These are phyloP conservation scores for Brachystomella parvula DNA, from an alignment of 1,140 invertebrate genomes.

Conservation along the genomic window DNA sequence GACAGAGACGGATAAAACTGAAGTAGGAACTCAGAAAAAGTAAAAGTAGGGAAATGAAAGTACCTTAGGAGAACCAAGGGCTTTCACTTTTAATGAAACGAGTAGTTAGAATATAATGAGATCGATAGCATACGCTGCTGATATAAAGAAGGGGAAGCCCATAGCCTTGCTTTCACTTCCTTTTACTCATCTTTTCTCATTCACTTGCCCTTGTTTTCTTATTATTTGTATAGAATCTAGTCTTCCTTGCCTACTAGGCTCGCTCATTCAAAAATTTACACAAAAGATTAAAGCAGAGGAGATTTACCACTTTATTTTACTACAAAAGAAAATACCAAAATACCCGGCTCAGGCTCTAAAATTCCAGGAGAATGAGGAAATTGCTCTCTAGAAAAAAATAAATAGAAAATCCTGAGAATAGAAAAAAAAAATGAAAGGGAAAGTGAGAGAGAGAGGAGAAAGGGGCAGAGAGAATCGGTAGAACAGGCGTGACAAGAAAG, in stretches of 20 bases:
- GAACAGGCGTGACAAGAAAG: constrained; percentile 1
- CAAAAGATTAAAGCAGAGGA: too few relatives aligned
- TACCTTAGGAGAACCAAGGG: not conserved
- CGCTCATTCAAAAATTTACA: not conserved
- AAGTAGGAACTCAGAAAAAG: too few relatives aligned
- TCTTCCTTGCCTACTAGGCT: too few relatives aligned
- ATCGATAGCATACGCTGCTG: constrained; percentile 7
- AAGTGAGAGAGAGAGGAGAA: not conserved
- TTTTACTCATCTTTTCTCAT: not conserved
- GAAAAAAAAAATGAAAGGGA: not conserved
- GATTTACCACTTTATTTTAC: too few relatives aligned
- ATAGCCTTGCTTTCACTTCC: not conserved
- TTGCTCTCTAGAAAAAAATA: not conserved
- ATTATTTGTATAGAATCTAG: too few relatives aligned
- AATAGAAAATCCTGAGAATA: not conserved
- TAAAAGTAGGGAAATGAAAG: not conserved
- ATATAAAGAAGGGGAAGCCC: not conserved
- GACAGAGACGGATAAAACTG: too few relatives aligned
- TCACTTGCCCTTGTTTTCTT: too few relatives aligned
- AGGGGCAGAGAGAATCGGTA: not conserved
- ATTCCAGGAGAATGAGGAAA: not conserved
- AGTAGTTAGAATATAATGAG: constrained; percentile 9
- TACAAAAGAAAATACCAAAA: too few relatives aligned
- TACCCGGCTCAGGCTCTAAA: not conserved
- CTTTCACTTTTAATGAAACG: constrained; percentile 3